Base-by-base conservation (phyloP, 2,113 vertebrate species). In the Cyprinus carpio region DNA sequence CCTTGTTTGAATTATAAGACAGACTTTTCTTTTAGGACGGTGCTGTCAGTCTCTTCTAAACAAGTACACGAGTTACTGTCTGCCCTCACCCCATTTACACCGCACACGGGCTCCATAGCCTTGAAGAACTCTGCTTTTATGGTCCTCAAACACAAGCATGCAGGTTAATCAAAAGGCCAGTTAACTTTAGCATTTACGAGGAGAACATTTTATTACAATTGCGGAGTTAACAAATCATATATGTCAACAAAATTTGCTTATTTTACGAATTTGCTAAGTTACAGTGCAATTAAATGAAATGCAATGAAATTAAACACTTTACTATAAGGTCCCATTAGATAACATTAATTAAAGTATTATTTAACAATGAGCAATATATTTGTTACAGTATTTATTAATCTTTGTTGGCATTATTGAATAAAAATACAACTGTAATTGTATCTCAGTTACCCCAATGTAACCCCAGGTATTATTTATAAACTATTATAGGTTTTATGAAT, bases 151-250 rank as follows among this genome's bases (percentile, higher is more conserved):
- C 65, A 69, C 6, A 81, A 58, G 69, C 34, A 58, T 3, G 34
- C 23, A 29, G 56, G 79, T 56, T 58, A 54, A 75, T 81, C 67
- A 87, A 27, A 60, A 69, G 25, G 25, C 34, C 62, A 62, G 71
- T 77, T 62, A 37, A 85, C 67, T 71, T 69, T 65, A 76, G 71
- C 75, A 34, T 87, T 84, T 75, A 87, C 49, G 31, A 77, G 16
- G 51, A 65, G 67, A 64, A 65, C 46, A 67, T 62, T 60, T 37
- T 4, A 31, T 81, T 46, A 51, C 29, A 71, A 60, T 2, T n/a
- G 7, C 2, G 25, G 27, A 74, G 29, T 64, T n/a, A 64, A 18
- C n/a, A 29, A 49, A 37, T 64, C 31, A 80, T 16, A 11, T 13
- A 15, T 43, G 77, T 40, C 13, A 80, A 37, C 5, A 62, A 40